phyloP scores from a whole-genome alignment of 2,888 invertebrate genomes.

The Leucozona laternaria region DNA sequence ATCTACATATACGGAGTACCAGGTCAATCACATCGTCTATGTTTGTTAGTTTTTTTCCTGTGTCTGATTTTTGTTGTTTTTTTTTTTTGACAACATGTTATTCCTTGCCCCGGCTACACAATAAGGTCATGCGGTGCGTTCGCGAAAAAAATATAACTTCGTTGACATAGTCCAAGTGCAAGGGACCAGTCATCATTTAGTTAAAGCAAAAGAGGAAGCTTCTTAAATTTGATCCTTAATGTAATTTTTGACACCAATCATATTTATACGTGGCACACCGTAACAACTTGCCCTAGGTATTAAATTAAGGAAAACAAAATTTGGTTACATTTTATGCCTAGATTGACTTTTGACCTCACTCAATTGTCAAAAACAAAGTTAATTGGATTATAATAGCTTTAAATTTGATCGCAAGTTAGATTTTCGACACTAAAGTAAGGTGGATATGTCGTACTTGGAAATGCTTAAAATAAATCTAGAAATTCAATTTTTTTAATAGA shows the following conservation, averaged over 20 bases:
- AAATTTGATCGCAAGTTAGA: too few species aligned
- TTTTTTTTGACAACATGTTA: conserved; percentile 15
- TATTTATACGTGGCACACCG: too few species aligned
- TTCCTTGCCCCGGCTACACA: neutral
- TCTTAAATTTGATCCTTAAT: neutral
- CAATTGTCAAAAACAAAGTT: neutral
- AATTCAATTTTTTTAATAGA: too few species aligned
- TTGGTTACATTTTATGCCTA: too few species aligned
- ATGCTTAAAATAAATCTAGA: too few species aligned
- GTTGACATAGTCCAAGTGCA: neutral
- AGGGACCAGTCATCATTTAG: too few species aligned
- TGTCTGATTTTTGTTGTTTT: conserved; percentile 16
- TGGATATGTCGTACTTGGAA: too few species aligned
- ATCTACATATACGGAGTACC: conserved; percentile 34
- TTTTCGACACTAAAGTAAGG: too few species aligned
- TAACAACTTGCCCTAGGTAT: too few species aligned
- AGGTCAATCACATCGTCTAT: conserved; percentile 70
- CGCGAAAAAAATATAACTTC: neutral
- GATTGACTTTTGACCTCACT: too few species aligned
- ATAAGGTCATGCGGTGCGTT: conserved; percentile 3
- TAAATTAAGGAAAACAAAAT: too few species aligned
- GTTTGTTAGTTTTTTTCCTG: conserved; percentile 59
- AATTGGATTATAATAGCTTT: too few species aligned
- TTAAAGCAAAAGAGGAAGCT: neutral
- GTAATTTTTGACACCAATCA: neutral